Base-by-base conservation (phyloP, 2,888 invertebrate genomes). In the Odontothrips loti region DNA sequence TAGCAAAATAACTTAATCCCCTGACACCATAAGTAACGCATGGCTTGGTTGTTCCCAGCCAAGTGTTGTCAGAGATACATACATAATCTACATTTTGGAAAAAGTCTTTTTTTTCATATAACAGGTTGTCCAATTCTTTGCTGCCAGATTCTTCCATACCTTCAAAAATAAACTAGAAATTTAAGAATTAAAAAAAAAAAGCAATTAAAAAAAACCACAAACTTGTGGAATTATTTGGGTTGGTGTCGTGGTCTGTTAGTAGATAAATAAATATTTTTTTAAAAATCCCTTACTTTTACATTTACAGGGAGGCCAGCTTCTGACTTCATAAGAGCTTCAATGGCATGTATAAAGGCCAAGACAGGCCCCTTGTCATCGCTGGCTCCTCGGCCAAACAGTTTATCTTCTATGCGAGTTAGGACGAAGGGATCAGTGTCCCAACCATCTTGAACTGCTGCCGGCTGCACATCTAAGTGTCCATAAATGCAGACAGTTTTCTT, bases 31-130 rank as follows among this genome's bases (percentile, higher is more conserved):
- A 99, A 0, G 98, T 98, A 82, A 99, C 91, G 87, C 99, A 99
- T 0, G 99, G 99, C 86, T 96, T 97, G n/a, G 92, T 93, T 83
- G 94, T 97, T 1, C 99, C 98, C 82, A 99, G 89, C 99, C 99
- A 99, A 87, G 99, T 99, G 88, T 98, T 99, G 87, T 99, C 99
- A 43, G 98, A 98, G 86, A 99, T 98, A 87, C 98, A 98, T n/a
- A 98, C 96, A 88, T 92, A 98, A 87, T 99, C 98, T 0, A 96
- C 93, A 86, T 91, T 91, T 81, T 92, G 90, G 58, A 98, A 90
- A 87, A 97, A 98, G 84, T 94, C 92, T 86, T 94, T 94, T 84
- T 91, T 89, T 0, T 90, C 87, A 84, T 89, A 88, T 0, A 99
- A 89, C 15, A 98, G 89, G 0, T 94, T 95, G 87, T 98, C 97